Percentiles rank a stretch among this genome's conserved stretches.
Conservation (phyloP, 2,888 invertebrate genomes). For the Lasioglossum leucozonium region DNA sequence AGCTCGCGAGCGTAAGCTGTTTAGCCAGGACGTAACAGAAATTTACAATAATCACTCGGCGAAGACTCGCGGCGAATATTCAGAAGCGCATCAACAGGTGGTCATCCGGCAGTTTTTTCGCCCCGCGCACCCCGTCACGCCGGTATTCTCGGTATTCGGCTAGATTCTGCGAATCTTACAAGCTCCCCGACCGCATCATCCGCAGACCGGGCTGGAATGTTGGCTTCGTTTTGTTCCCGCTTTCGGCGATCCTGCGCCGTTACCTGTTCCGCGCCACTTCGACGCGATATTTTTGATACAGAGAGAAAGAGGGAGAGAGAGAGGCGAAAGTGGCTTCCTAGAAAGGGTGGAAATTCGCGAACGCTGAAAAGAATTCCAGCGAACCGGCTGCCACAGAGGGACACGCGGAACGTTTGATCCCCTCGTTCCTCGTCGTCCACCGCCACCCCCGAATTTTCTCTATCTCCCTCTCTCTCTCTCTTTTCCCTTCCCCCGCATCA, state of each 20-base stretch:
- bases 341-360: constrained; percentile 10
- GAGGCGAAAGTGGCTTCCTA: background rate
- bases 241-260: background rate
- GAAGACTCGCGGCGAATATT: constrained; percentile 74
- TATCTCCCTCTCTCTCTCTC: background rate
- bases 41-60: constrained; percentile 70
- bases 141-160: constrained; percentile 61
- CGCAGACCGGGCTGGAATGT: constrained; percentile 1
- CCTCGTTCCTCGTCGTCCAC: background rate
- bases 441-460: background rate
- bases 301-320: background rate
- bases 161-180: constrained; percentile 56
- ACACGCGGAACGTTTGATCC: constrained; percentile 48
- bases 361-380: constrained; percentile 35
- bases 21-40: constrained; percentile 36
- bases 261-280: background rate
- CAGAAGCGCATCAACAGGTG: constrained; percentile 80
- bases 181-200: constrained; percentile 13
- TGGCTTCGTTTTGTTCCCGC: background rate
- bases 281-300: constrained; percentile 16
- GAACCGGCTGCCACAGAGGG: background rate
- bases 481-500: constrained; percentile 15
- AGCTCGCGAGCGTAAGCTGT: background rate
- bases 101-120: constrained; percentile 70
- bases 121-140: constrained; percentile 51